Base-by-base conservation (phyloP, 2,113 vertebrate genomes). In the Phalacrocorax carbo region DNA sequence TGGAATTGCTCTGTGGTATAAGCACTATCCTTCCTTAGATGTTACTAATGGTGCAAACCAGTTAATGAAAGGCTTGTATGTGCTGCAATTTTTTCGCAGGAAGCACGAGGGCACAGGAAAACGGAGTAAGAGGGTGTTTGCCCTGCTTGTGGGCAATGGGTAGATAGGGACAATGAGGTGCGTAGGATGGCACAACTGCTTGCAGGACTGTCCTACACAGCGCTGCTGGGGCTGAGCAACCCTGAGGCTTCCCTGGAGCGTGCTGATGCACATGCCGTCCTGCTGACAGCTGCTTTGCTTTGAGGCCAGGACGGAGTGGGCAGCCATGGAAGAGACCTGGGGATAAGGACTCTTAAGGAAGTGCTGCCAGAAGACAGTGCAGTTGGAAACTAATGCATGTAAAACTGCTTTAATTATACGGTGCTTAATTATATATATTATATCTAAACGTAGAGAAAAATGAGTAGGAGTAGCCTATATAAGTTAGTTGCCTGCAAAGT, bases 381-480 rank as follows among this genome's bases (percentile, higher is more conserved):
- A 76, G 54, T 80, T 80, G 72, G 68, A 90, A 96, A 92, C 62
- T 48, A 85, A 3, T 61, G 75, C 79, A 54, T 80, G 58, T 66
- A 80, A 86, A 90, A 57, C 62, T 80, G 54, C 54, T 77, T 95
- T 95, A 90, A 96, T 94, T 93, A 93, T 46, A 88, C 8, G 52
- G 54, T 57, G 54, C 82, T 81, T 95, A 92, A 92, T 93, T 90
- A 90, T 65, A 90, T 79, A 82, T 79, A 70, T 93, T 89, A 36
- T 89, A 77, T 75, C 58, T 94, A 88, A 88, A 77, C 46, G 60
- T 66, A 81, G 77, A 93, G 93, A 91, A 84, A 92, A 95, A 90
- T 94, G 97, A 96, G 95, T 91, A 94, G 96, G 96, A 97, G 97
- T 94, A 96, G 88, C 84, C 84, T 49, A 51, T 70, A n/a, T 77